These are phyloP conservation scores for Melolontha melolontha DNA, from an alignment of 2,888 invertebrate genomes.

Conservation along the genomic window DNA sequence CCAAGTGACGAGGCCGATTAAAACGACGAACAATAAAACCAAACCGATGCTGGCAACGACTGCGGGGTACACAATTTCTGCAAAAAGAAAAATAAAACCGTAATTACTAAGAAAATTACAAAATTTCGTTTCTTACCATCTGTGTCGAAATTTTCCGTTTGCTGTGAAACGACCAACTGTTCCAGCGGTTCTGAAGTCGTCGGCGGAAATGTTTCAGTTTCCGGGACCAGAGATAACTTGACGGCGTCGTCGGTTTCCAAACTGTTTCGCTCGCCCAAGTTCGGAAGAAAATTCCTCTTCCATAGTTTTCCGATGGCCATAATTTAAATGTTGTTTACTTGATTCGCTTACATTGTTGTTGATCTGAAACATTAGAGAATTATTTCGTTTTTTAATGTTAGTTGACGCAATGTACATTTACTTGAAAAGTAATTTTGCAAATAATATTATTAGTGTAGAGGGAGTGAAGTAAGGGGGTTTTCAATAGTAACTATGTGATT, in stretches of 20 bases:
- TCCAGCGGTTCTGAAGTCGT: constrained; percentile 46
- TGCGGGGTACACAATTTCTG: constrained; percentile 58
- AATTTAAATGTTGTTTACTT: neutral
- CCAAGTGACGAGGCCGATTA: constrained; percentile 64
- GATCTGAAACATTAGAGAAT: neutral
- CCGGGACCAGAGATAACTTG: constrained; percentile 46
- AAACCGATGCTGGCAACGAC: constrained; percentile 54
- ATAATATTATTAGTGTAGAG: too few species aligned
- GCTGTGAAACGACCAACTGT: constrained; percentile 52
- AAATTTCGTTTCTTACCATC: constrained; percentile 13
- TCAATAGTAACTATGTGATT: too few species aligned
- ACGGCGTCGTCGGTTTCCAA: constrained; percentile 41
- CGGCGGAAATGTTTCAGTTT: constrained; percentile 37
- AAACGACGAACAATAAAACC: constrained; percentile 45
- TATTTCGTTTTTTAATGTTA: too few species aligned
- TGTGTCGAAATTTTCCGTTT: constrained; percentile 44
- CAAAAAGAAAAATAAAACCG: constrained; percentile 46
- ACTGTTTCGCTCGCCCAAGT: constrained; percentile 45
- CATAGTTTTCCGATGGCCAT: constrained; percentile 46
- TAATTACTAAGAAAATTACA: constrained; percentile 9
- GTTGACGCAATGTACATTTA: too few species aligned
- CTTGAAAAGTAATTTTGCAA: too few species aligned
- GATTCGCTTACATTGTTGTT: neutral
- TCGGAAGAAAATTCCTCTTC: constrained; percentile 52
- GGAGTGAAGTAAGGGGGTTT: too few species aligned